Evolutionary conservation across 2,797 vertebrate species (phyloP), one percentile per base, ranked within the genome.

Genomic region (Sebastes matsubarae): DNA sequence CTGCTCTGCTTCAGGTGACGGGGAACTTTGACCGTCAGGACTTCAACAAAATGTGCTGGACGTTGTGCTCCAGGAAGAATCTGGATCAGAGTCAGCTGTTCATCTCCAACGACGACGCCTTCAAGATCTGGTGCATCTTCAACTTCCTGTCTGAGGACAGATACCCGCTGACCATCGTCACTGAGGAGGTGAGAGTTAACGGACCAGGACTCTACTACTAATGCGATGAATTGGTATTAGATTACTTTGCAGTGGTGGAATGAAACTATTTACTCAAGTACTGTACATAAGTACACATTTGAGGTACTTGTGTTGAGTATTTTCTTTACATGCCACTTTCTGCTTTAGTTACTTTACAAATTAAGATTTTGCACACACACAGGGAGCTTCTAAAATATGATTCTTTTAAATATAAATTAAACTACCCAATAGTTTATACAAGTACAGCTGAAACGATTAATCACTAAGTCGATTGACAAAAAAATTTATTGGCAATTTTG

Each of bases 31-130:
- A 99, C 90, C 97, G 96, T 57, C 94, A 98, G 84, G 98, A 99
- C 84, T 99, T 99, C 90, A 96, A 99, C 93, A 96, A 95, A 84
- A 98, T 99, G 98, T 99, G 99, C 94, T 99, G 98, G 98, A 98
- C 97, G 5, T 87, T 99, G 46, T 97, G 97, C 92, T 97, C 93
- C 76, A 97, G 97, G 88, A 99, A 99, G 94, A 98, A 99, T 86
- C 95, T 99, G 77, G 94, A 95, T 8, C 96, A 93, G 72, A 96
- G 27, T 54, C 92, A 96, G 27, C 90, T 98, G 74, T 89, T 97
- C 77, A 97, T 99, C 88, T 94, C 93, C 0, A 96, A 98, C 36
- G 97, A 99, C 14, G 98, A 99, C 22, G 96, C 97, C 66, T 99
- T 99, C 94, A 98, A 98, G 95, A 94, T 98, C 72, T 99, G 99